Conservation (phyloP, 2,797 vertebrate genomes). For the Spinus olivaceus region DNA sequence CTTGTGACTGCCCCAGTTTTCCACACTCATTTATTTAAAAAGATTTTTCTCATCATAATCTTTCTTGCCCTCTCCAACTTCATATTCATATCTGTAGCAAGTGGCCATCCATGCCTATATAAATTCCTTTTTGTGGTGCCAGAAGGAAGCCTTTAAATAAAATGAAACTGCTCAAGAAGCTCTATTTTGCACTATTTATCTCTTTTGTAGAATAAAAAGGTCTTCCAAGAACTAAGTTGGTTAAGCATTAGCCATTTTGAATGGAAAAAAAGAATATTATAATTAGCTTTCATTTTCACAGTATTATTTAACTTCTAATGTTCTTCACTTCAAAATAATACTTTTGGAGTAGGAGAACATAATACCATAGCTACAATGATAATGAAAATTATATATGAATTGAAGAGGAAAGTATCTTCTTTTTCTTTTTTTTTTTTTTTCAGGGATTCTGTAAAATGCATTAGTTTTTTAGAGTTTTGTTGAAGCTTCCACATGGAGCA, state of each 20-base stretch:
- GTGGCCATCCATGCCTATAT: background rate
- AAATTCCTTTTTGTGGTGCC: background rate
- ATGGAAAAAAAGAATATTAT: background rate
- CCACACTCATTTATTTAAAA: conserved; percentile 27
- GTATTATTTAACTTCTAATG: background rate
- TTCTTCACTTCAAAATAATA: background rate
- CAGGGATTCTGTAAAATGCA: background rate
- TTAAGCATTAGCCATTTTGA: background rate
- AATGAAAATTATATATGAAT: background rate
- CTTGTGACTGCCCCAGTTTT: background rate
- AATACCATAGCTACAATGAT: background rate
- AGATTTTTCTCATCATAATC: background rate
- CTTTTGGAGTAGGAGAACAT: background rate
- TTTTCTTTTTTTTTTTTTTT: background rate
- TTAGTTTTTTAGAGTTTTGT: background rate
- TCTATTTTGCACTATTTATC: background rate
- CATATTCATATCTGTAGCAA: background rate
- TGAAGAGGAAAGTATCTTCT: background rate
- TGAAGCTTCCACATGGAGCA: background rate
- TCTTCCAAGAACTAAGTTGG: background rate
- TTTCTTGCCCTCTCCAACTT: background rate
- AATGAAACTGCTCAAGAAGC: background rate
- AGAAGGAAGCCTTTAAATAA: conserved; percentile 15
- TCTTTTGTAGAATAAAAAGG: background rate
- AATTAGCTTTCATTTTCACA: background rate